phyloP scores from a whole-genome alignment of 2,888 invertebrate genomes.

The Allophyes oxyacanthae region DNA sequence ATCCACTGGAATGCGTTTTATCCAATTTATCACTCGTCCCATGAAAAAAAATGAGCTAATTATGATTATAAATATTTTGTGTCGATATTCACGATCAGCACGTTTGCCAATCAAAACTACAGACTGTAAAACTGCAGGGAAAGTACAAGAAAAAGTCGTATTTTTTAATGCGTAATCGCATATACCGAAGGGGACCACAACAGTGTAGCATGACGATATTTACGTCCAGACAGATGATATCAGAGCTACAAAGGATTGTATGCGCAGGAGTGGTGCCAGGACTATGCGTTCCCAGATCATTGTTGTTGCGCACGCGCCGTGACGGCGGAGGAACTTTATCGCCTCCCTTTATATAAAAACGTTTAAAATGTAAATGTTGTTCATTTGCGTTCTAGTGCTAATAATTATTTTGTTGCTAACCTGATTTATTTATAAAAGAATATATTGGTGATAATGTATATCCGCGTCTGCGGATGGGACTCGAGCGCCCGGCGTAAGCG shows the following conservation, averaged over 20 bases:
- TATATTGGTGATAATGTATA: too few relatives aligned
- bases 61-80: too few relatives aligned
- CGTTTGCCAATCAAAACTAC: too few relatives aligned
- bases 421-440: neutral
- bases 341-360: constrained; percentile 37
- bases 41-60: too few relatives aligned
- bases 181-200: neutral
- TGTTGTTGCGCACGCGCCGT: constrained; percentile 61
- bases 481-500: too few relatives aligned
- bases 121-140: too few relatives aligned
- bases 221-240: constrained; percentile 22
- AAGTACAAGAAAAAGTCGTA: too few relatives aligned
- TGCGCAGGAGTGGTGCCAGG: constrained; percentile 46
- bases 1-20: too few relatives aligned
- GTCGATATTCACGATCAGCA: too few relatives aligned
- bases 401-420: constrained; percentile 12
- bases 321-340: constrained; percentile 51
- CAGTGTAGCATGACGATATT: constrained; percentile 14
- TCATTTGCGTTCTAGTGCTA: constrained; percentile 10
- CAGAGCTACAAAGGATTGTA: constrained; percentile 21
- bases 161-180: neutral
- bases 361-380: constrained; percentile 33
- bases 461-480: too few relatives aligned
- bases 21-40: too few relatives aligned
- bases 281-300: constrained; percentile 50